Evolutionary conservation across 2,888 invertebrate genomes (phyloP).

Genomic region (Villa cingulata): DNA sequence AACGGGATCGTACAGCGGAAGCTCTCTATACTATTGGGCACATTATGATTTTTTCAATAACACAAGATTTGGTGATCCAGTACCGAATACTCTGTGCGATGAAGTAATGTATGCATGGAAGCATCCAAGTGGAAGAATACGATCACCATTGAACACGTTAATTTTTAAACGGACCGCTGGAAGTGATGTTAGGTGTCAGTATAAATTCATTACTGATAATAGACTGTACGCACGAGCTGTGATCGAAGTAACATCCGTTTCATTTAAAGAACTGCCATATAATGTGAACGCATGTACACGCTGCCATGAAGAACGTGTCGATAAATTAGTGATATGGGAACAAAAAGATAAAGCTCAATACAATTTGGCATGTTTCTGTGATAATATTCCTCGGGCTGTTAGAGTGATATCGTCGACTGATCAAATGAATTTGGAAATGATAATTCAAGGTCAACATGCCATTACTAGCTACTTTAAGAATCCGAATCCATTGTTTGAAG

Average conservation of each 20-base stretch:
- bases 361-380: conserved; percentile 61
- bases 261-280: conserved; percentile 71
- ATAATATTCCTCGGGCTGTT: conserved; percentile 46
- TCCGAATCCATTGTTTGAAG: conserved; percentile 69
- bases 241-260: conserved; percentile 57
- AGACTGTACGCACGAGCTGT: conserved; percentile 70
- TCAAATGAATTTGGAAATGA: conserved; percentile 64
- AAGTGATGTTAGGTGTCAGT: conserved; percentile 66
- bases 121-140: conserved; percentile 55
- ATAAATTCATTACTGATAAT: conserved; percentile 71
- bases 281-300: conserved; percentile 68
- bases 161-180: conserved; percentile 68
- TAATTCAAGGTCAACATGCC: conserved; percentile 72
- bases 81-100: conserved; percentile 70
- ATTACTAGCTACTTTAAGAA: conserved; percentile 82
- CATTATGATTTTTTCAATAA: conserved; percentile 91
- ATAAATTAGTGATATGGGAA: conserved; percentile 70
- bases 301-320: conserved; percentile 75
- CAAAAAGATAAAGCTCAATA: conserved; percentile 51
- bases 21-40: conserved; percentile 88
- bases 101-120: conserved; percentile 81
- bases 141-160: conserved; percentile 75
- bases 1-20: conserved; percentile 85
- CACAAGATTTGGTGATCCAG: conserved; percentile 70
- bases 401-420: conserved; percentile 67